Base-by-base conservation (phyloP, 1,140 invertebrate species). In the Magallana ariakensis region DNA sequence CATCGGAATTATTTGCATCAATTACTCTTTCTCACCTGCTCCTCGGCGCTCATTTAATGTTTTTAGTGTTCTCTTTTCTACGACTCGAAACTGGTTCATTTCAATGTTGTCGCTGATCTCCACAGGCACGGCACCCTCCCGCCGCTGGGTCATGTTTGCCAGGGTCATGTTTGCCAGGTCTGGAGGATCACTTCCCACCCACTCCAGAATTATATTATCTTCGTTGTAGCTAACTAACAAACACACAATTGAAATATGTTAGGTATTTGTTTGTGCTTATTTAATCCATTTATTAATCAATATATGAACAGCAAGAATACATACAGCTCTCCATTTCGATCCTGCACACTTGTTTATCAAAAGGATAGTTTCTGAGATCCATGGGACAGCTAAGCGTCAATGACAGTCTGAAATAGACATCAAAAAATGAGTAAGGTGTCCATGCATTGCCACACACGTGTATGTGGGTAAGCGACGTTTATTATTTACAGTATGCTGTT, bases 251-350 rank as follows among this genome's bases (percentile, higher is more conserved):
- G 8, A 16, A 8, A 66, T 19, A 5, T 10, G n/a, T 62, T 62
- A 15, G 19, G 16, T 62, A 4, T 46, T 46, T 33, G 11, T 62
- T 6, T 22, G 62, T 70, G 13, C 9, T 4, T 75, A 80, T 84
- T 53, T 66, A n/a, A n/a, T 2, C 16, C n/a, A 10, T 10, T 46
- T 53, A n/a, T 26, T 83, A 3, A 54, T 66, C 13, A n/a, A 84
- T 55, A 83, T 8, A 46, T 46, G 3, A 46, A 62, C 13, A 87
- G 57, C 16, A 46, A 9, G 54, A n/a, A 58, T 87, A 96, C 97
- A 96, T 96, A 99, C 98, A 99, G 95, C 98, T 99, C 96, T 99
- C 98, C 95, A 99, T 99, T 96, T 99, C 98, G 87, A 99, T 98
- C 81, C 98, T 99, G 95, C 98, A 99, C 95, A 99, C 99, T 95